Conservation (phyloP, 2,888 invertebrate species). For the Drosophila paucipuncta region DNA sequence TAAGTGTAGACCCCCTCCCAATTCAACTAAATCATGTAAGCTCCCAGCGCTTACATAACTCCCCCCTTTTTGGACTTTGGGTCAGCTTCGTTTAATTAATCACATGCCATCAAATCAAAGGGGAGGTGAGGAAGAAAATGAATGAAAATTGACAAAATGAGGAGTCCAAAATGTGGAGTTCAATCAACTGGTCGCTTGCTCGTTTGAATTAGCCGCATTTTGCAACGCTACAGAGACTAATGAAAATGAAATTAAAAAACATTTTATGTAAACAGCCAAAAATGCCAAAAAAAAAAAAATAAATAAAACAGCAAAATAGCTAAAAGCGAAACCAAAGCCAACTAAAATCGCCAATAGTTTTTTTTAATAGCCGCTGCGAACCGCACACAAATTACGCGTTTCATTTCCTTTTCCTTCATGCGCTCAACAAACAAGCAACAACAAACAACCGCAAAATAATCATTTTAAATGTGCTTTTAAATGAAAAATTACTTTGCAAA, state of each 20-base stretch:
- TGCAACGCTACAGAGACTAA: constrained; percentile 64
- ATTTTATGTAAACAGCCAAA: constrained; percentile 73
- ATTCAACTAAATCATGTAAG: constrained; percentile 69
- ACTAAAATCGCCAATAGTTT: constrained; percentile 58
- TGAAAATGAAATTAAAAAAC: constrained; percentile 78
- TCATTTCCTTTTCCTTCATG: constrained; percentile 76
- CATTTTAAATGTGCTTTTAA: constrained; percentile 53
- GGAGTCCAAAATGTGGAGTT: constrained; percentile 49
- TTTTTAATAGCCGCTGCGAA: constrained; percentile 62
- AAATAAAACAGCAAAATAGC: constrained; percentile 23
- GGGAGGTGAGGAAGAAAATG: constrained; percentile 14
- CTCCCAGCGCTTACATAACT: constrained; percentile 57
- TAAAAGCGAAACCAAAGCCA: constrained; percentile 35
- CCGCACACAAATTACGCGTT: constrained; percentile 74
- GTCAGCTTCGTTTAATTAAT: constrained; percentile 75
- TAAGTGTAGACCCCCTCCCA: constrained; percentile 6
- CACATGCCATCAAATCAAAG: constrained; percentile 37
- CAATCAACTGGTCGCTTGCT: constrained; percentile 61
- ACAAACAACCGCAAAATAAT: constrained; percentile 39
- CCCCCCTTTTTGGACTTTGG: constrained; percentile 46
- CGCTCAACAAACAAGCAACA: constrained; percentile 30
- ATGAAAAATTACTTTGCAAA: constrained; percentile 39
- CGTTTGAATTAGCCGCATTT: constrained; percentile 53
- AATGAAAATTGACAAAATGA: constrained; percentile 50
- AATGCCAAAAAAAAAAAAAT: constrained; percentile 9